Conservation (phyloP, 2,797 vertebrate genomes). For the Petrocephalus schoutedeni region DNA sequence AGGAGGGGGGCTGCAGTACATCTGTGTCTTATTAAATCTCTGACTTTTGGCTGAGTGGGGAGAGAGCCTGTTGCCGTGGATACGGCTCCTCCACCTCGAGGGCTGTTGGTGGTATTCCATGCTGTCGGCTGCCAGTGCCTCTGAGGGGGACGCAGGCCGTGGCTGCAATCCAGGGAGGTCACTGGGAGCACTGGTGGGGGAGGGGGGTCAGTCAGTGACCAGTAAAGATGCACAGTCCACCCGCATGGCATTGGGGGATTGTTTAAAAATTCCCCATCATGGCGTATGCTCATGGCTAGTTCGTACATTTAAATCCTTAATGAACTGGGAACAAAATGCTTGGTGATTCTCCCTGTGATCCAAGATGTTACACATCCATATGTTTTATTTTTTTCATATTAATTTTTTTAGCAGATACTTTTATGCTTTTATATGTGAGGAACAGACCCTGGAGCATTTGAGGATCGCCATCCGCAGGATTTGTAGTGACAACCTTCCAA, state of each 20-base stretch:
- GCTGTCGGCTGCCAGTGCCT: slow-evolving; percentile 30
- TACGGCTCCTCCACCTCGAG: slow-evolving; percentile 47
- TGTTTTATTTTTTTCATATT: background rate
- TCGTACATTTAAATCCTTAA: background rate
- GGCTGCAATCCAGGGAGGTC: background rate
- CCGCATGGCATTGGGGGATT: background rate
- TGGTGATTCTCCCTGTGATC: background rate
- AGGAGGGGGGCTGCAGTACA: slow-evolving; percentile 28
- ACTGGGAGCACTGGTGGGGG: background rate
- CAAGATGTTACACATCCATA: background rate
- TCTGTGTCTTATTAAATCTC: slow-evolving; percentile 45
- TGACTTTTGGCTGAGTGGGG: slow-evolving; percentile 52
- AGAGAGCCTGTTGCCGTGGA: slow-evolving; percentile 65
- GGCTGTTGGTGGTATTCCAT: slow-evolving; percentile 30
- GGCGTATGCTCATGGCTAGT: background rate
- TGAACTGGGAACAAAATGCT: background rate
- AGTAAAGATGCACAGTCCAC: background rate
- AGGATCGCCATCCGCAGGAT: background rate
- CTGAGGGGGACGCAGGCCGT: background rate
- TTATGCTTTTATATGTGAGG: background rate
- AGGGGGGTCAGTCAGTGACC: background rate
- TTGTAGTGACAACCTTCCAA: background rate
- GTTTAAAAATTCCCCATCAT: background rate
- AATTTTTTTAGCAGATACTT: background rate
- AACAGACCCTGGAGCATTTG: background rate